These are phyloP conservation scores for Setophaga petechia DNA, from an alignment of 2,113 vertebrate species.

Conservation along the genomic window DNA sequence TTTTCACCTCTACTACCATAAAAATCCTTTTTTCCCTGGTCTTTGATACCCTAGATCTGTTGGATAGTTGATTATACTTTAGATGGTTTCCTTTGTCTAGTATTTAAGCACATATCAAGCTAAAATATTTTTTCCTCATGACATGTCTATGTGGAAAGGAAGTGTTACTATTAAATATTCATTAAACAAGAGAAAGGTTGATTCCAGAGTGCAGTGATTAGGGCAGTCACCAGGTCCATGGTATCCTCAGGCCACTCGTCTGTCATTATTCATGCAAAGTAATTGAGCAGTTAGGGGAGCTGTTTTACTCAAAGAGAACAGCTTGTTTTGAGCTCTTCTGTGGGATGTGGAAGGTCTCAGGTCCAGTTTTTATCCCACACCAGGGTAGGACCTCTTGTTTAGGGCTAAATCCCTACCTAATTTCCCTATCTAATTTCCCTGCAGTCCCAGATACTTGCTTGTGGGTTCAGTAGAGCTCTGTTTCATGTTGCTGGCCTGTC, in stretches of 20 bases:
- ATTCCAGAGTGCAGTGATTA: not conserved
- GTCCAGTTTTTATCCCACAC: not conserved
- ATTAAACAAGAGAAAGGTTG: not conserved
- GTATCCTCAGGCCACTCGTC: not conserved
- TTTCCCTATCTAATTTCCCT: not conserved
- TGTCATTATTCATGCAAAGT: not conserved
- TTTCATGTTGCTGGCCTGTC: not conserved
- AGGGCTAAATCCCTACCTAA: not conserved
- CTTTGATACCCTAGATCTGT: not conserved
- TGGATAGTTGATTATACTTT: not conserved
- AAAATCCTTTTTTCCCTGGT: not conserved
- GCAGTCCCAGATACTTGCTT: not conserved
- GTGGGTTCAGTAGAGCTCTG: not conserved
- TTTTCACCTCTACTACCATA: not conserved
- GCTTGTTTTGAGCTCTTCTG: not conserved
- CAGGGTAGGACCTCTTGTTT: not conserved
- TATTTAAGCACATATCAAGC: not conserved
- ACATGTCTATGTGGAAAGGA: not conserved
- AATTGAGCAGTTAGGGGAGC: not conserved
- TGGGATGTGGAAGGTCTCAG: not conserved
- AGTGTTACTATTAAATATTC: not conserved
- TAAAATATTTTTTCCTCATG: not conserved
- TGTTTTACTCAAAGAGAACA: not conserved
- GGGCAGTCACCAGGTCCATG: not conserved
- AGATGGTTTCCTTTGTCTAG: not conserved